Conservation (phyloP, 2,113 vertebrate genomes). For the Ictalurus furcatus region DNA sequence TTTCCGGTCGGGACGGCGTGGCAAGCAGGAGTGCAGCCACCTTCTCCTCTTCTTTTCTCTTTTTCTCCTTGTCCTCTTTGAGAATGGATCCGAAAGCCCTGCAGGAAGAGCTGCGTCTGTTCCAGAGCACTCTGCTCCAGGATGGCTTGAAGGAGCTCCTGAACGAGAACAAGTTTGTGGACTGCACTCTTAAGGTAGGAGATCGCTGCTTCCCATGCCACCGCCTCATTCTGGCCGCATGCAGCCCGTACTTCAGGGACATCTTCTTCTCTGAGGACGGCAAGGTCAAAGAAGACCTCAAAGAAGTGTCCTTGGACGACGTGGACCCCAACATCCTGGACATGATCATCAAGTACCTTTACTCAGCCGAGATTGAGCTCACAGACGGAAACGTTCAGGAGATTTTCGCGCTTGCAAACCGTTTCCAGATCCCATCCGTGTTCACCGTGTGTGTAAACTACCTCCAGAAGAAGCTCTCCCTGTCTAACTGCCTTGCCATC, state of each 20-base stretch:
- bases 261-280: constrained; percentile 94
- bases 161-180: constrained; percentile 97
- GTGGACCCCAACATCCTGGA: constrained; percentile 87
- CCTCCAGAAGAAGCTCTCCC: constrained; percentile 90
- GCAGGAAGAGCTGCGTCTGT: constrained; percentile 94
- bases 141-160: constrained; percentile 96
- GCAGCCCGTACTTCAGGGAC: constrained; percentile 97
- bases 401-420: constrained; percentile 93
- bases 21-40: constrained; percentile 74
- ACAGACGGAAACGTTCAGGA: constrained; percentile 95
- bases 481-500: constrained; percentile 90
- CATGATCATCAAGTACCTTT: constrained; percentile 91
- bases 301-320: constrained; percentile 88
- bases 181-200: constrained; percentile 94
- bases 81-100: constrained; percentile 91
- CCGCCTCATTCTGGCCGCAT: constrained; percentile 93
- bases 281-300: constrained; percentile 83
- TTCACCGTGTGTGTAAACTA: constrained; percentile 98
- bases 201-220: constrained; percentile 94
- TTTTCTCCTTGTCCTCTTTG: constrained; percentile 17
- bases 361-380: constrained; percentile 94
- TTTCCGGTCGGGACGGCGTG: constrained; percentile 82
- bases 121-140: constrained; percentile 97
- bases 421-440: constrained; percentile 96
- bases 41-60: constrained; percentile 59